Base-by-base conservation (phyloP, 2,113 vertebrate genomes). In the Benitochromis conjunctus region DNA sequence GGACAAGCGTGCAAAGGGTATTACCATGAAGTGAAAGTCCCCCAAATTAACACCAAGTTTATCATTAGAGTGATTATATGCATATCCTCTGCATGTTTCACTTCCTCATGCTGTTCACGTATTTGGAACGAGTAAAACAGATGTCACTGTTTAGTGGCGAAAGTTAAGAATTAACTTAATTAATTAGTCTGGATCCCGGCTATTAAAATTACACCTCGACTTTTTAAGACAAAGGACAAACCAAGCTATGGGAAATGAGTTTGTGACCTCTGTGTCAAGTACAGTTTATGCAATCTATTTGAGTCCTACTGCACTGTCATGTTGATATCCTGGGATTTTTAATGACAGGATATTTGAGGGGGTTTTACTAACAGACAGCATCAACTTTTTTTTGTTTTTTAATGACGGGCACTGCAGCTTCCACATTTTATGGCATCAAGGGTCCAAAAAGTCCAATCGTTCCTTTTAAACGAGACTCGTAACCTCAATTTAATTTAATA, bases 61-160 rank as follows among this genome's bases (percentile, higher is more conserved):
- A 29, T n/a, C 41, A 53, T 24, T 26, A 1, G 71, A 38, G 43
- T 60, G 18, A 46, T 18, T 53, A 46, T 5, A 21, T 4, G n/a
- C n/a, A n/a, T 6, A 34, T 7, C 26, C 3, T 9, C 12, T 34
- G 24, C 18, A 69, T 36, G 5, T 89, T 83, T 87, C 82, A 85
- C 55, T 91, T 91, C 82, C 86, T 88, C 56, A 41, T 57, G 5
- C 34, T 74, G 29, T 7, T 36, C 54, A 83, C 4, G 79, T 41
- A 64, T 54, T 24, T 38, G 34, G 34, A 71, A 38, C 3, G 1
- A 31, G 46, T 53, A 51, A n/a, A n/a, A 53, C 71, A 53, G 71
- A 8, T 51, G 43, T 51, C 69, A 74, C 24, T 51, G 16, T 51
- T 74, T 51, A 53, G 71, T 76, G 46, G 48, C 0, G 0, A 3